Conservation (phyloP, 2,888 invertebrate species). For the Plagodis dolabraria region DNA sequence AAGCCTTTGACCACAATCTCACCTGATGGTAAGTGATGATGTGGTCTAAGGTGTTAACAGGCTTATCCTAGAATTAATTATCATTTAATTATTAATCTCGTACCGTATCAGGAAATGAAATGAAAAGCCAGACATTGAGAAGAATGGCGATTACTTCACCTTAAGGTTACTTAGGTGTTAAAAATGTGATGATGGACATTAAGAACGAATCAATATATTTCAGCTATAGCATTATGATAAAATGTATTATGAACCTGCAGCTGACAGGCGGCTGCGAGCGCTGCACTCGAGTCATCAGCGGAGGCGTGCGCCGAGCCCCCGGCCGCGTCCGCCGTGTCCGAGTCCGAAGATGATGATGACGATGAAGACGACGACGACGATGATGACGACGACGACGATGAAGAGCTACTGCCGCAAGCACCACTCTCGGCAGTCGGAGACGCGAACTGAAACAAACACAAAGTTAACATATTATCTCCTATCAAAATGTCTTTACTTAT, state of each 20-base stretch:
- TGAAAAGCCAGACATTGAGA: no score
- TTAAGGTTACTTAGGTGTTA: no score
- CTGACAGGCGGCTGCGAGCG: constrained; percentile 84
- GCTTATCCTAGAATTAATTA: no score
- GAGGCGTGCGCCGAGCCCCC: constrained; percentile 70
- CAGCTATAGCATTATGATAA: background rate
- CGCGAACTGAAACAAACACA: constrained; percentile 61
- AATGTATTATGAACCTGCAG: constrained; percentile 67
- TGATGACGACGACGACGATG: constrained; percentile 73
- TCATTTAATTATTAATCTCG: no score
- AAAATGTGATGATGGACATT: no score
- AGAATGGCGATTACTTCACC: no score
- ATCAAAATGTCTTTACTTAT: no score
- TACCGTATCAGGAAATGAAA: no score
- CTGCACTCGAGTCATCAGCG: constrained; percentile 82
- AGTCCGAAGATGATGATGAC: constrained; percentile 77
- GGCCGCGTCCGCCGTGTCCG: constrained; percentile 74
- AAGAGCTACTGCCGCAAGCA: constrained; percentile 74
- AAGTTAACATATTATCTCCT: background rate
- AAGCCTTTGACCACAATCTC: no score
- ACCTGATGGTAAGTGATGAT: no score
- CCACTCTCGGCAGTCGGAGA: constrained; percentile 68
- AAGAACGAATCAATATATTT: no score
- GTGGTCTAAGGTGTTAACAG: no score
- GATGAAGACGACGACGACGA: constrained; percentile 78